These are phyloP conservation scores for Drosophila prosaltans DNA, from an alignment of 1,140 invertebrate genomes.

Conservation along the genomic window DNA sequence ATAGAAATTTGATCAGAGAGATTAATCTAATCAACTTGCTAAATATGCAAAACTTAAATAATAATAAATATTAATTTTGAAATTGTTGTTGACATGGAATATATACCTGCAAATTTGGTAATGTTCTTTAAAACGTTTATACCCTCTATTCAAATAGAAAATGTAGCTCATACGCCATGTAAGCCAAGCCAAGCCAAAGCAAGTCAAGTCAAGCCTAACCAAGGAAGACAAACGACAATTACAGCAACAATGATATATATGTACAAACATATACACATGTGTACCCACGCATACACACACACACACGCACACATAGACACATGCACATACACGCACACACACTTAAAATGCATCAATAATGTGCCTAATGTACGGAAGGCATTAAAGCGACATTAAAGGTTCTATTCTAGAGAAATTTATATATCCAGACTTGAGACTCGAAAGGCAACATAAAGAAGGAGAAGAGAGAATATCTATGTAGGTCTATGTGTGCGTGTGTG, in stretches of 20 bases:
- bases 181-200: not conserved
- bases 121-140: not conserved
- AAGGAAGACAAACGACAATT: conserved; percentile 17
- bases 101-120: no score
- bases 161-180: conserved; percentile 3
- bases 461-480: conserved; percentile 2
- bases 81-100: no score
- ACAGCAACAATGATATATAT: conserved; percentile 3
- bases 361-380: conserved; percentile 35
- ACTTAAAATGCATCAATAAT: conserved; percentile 57
- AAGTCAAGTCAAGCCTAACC: conserved; percentile 10
- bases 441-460: conserved; percentile 25
- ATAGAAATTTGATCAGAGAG: no score
- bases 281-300: conserved; percentile 17
- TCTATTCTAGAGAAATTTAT: conserved; percentile 69
- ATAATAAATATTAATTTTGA: no score
- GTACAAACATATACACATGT: conserved; percentile 10
- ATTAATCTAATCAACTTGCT: no score
- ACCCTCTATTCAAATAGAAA: not conserved
- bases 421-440: conserved; percentile 36
- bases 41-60: no score
- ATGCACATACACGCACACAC: not conserved
- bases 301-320: conserved; percentile 7
- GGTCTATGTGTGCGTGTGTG: conserved; percentile 3
- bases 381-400: conserved; percentile 70